phyloP scores from a whole-genome alignment of 2,888 invertebrate species.

The Drosophila bunnanda region DNA sequence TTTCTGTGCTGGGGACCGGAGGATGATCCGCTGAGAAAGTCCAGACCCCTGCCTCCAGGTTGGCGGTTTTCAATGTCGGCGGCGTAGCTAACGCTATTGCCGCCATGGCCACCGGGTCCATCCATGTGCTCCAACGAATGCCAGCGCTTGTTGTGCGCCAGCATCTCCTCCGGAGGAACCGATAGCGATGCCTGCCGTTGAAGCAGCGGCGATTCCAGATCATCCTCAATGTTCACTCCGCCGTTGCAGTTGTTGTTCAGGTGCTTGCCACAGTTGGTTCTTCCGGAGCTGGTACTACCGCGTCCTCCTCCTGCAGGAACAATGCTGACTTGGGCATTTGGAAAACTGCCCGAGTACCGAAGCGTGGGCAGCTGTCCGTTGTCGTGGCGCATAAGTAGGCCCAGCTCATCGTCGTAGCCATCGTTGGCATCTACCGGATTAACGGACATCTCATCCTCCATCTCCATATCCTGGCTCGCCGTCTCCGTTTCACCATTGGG shows the following conservation, averaged over 20 bases:
- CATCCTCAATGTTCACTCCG: slow-evolving; percentile 82
- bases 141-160: slow-evolving; percentile 89
- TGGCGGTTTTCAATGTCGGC: slow-evolving; percentile 76
- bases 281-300: slow-evolving; percentile 32
- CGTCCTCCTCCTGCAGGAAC: slow-evolving; percentile 59
- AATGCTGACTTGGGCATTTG: slow-evolving; percentile 65
- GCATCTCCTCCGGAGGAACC: slow-evolving; percentile 83
- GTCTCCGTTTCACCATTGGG: slow-evolving; percentile 62
- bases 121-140: slow-evolving; percentile 90
- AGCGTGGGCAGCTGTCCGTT: slow-evolving; percentile 74
- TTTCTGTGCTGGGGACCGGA: slow-evolving; percentile 45
- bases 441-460: slow-evolving; percentile 56
- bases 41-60: slow-evolving; percentile 12
- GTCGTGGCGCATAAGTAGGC: slow-evolving; percentile 79
- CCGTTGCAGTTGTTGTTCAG: slow-evolving; percentile 85
- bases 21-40: slow-evolving; percentile 23
- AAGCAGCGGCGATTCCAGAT: slow-evolving; percentile 82
- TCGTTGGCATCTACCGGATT: slow-evolving; percentile 72
- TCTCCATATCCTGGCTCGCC: slow-evolving; percentile 36
- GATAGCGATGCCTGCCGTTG: slow-evolving; percentile 84
- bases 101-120: slow-evolving; percentile 62
- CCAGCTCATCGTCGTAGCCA: slow-evolving; percentile 77
- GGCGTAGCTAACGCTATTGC: slow-evolving; percentile 81
- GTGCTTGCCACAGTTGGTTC: slow-evolving; percentile 76
- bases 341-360: slow-evolving; percentile 63